phyloP scores from a whole-genome alignment of 2,113 vertebrate genomes.

The Zosterops japonicus region DNA sequence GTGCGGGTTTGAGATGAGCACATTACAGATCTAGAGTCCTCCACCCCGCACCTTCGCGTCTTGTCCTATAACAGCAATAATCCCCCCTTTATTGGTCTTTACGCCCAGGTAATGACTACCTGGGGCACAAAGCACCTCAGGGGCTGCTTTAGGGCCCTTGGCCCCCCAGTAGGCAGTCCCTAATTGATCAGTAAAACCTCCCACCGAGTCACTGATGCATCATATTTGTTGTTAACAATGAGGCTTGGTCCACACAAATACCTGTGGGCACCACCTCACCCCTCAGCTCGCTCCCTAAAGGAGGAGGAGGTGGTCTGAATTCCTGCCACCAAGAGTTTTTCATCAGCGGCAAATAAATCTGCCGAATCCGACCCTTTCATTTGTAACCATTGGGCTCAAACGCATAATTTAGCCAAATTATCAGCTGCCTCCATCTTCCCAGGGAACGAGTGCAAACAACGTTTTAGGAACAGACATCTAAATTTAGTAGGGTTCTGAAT shows the following conservation, averaged over 20 bases:
- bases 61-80: constrained; percentile 19
- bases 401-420: constrained; percentile 57
- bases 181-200: constrained; percentile 51
- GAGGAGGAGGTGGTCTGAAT: not conserved
- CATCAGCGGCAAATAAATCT: not conserved
- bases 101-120: constrained; percentile 50
- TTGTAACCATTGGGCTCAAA: constrained; percentile 31
- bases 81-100: constrained; percentile 58
- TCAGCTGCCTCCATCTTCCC: constrained; percentile 28
- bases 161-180: not conserved
- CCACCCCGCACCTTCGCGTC: not conserved
- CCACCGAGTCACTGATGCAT: constrained; percentile 21
- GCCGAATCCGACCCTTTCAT: not conserved
- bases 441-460: constrained; percentile 35
- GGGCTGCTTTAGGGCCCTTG: constrained; percentile 42
- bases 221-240: constrained; percentile 36
- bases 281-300: not conserved
- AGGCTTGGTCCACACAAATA: constrained; percentile 47
- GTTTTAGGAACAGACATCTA: constrained; percentile 67
- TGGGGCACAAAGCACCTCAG: constrained; percentile 24
- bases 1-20: constrained; percentile 21
- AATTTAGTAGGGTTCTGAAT: constrained; percentile 59
- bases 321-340: not conserved
- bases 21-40: not conserved
- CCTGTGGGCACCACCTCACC: not conserved